Percentiles rank a stretch among this genome's conserved stretches.
phyloP scores from a whole-genome alignment of 2,888 invertebrate species.

The Hydraecia micacea region DNA sequence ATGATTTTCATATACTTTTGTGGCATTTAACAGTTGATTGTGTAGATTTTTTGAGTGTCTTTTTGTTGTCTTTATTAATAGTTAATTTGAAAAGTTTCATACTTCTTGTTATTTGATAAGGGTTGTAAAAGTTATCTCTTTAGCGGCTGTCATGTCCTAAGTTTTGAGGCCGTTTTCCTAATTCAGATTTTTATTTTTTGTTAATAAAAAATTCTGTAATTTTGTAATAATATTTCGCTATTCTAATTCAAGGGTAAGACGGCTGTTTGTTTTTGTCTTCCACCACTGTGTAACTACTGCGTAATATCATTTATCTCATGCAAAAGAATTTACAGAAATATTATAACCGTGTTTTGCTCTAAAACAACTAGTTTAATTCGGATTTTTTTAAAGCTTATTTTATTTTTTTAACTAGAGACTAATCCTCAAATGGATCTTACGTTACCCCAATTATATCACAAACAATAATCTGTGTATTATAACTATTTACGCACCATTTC shows the following conservation, averaged over 20 bases:
- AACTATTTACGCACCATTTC: not conserved
- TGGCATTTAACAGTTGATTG: conserved; percentile 32
- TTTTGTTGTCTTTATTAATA: not conserved
- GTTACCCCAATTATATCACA: too few species aligned
- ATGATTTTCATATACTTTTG: conserved; percentile 48
- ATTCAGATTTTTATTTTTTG: not conserved
- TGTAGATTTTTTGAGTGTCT: conserved; percentile 2
- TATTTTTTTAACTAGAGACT: too few species aligned
- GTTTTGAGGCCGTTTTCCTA: conserved; percentile 1
- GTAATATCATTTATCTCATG: not conserved
- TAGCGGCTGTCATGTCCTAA: not conserved
- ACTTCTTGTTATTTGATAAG: conserved; percentile 5
- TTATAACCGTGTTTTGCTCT: not conserved
- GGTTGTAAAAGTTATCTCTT: conserved; percentile 20
- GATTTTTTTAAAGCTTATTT: too few species aligned
- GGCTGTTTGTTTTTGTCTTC: not conserved
- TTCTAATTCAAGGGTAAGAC: too few species aligned
- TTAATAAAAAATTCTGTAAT: not conserved
- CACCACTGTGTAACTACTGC: too few species aligned
- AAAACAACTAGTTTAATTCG: too few species aligned
- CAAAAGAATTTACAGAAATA: not conserved
- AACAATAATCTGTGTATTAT: too few species aligned
- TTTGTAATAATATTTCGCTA: not conserved
- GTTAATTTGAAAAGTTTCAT: conserved; percentile 28
- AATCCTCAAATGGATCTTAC: too few species aligned